Conservation (phyloP, 2,888 invertebrate genomes). For the Oithona nana region DNA sequence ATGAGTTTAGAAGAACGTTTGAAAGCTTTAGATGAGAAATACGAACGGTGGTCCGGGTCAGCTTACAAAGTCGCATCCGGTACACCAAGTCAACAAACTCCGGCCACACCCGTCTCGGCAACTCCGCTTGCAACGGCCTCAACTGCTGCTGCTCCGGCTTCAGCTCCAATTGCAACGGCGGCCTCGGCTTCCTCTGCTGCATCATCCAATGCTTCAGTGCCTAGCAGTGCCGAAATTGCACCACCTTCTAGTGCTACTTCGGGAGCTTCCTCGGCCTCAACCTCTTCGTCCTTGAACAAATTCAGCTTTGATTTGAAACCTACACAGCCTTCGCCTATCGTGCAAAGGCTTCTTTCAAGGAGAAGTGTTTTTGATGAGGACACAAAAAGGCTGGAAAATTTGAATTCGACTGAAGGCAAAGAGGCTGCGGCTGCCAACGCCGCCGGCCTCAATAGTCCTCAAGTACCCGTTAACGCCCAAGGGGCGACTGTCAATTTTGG, state of each 20-base stretch:
- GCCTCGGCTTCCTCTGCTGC: not conserved
- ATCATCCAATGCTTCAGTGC: not conserved
- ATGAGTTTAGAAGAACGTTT: slow-evolving; percentile 63
- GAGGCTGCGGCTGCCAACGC: not conserved
- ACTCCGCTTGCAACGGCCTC: not conserved
- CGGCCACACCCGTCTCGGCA: not conserved
- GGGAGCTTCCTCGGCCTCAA: not conserved
- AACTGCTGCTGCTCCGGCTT: not conserved
- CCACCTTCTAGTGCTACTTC: not conserved
- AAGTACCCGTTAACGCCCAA: not conserved
- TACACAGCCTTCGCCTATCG: slow-evolving; percentile 78
- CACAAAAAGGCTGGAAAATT: slow-evolving; percentile 70
- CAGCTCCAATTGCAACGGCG: not conserved
- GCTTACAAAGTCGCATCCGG: slow-evolving; percentile 18
- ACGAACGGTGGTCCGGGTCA: slow-evolving; percentile 57
- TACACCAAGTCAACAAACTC: no score
- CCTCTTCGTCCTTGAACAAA: slow-evolving; percentile 1
- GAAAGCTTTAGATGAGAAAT: slow-evolving; percentile 74
- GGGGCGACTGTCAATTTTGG: not conserved
- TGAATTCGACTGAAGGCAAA: slow-evolving; percentile 55
- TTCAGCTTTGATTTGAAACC: slow-evolving; percentile 53
- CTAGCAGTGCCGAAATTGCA: not conserved
- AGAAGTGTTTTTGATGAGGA: slow-evolving; percentile 92
- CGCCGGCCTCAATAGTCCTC: not conserved
- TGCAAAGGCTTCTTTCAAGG: slow-evolving; percentile 73